Percentiles rank a stretch among this genome's conserved stretches.
Conservation (phyloP, 2,888 invertebrate genomes). For the Flexamia atlantica region DNA sequence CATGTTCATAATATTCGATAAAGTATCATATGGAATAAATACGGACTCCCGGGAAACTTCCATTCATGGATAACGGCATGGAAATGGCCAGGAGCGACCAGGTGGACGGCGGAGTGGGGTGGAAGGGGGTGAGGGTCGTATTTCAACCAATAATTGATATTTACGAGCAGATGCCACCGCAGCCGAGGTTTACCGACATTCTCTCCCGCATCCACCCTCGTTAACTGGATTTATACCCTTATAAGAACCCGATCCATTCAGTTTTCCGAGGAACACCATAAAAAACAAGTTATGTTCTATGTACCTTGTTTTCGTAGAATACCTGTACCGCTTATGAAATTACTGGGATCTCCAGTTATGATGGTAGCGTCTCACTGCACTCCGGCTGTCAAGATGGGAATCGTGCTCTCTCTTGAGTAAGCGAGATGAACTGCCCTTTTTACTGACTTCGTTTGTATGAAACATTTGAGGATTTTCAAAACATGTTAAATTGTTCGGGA, state of each 20-base stretch:
- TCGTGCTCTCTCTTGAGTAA: no score
- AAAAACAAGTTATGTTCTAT: not conserved
- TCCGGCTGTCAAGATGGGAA: no score
- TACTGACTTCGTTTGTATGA: no score
- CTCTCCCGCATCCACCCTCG: slow-evolving; percentile 6
- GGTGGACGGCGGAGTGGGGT: not conserved
- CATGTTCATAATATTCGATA: no score
- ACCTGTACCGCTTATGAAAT: not conserved
- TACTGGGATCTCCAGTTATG: not conserved
- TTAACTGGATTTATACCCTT: slow-evolving; percentile 29
- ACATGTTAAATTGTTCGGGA: no score
- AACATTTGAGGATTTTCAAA: no score
- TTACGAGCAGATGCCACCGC: slow-evolving; percentile 9
- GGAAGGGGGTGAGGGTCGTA: not conserved
- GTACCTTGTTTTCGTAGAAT: not conserved
- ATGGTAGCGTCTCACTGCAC: not conserved
- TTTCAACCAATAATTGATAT: slow-evolving; percentile 55
- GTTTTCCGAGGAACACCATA: not conserved
- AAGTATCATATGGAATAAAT: no score
- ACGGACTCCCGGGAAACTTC: no score
- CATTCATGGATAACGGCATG: no score
- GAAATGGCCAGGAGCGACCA: no score
- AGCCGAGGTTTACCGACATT: slow-evolving; percentile 5
- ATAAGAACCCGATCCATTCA: slow-evolving; percentile 38
- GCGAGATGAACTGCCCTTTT: no score